phyloP scores from a whole-genome alignment of 2,888 invertebrate species.

The Drosophila helvetica region DNA sequence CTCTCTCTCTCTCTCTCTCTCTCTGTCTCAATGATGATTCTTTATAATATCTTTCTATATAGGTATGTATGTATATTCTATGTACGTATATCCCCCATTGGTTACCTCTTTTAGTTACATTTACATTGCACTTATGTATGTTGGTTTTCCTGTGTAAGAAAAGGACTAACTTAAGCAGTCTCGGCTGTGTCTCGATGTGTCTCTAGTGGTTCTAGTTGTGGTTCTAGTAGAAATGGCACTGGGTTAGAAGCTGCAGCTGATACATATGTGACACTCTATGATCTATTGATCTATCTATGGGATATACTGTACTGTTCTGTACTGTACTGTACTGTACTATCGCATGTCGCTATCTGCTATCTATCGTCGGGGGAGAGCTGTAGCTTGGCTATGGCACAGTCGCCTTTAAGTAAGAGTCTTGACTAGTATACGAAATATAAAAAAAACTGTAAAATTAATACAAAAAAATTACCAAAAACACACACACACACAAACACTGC shows the following conservation, averaged over 20 bases:
- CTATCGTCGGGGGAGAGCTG: slow-evolving; percentile 45
- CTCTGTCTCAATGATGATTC: slow-evolving; percentile 4
- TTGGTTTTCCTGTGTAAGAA: slow-evolving; percentile 24
- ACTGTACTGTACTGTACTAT: no score
- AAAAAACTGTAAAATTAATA: slow-evolving; percentile 34
- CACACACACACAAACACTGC: slow-evolving; percentile 27
- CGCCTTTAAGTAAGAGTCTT: slow-evolving; percentile 71
- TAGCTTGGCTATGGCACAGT: slow-evolving; percentile 73
- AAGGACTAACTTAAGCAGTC: slow-evolving; percentile 77
- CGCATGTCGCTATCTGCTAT: no score
- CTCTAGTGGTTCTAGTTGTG: slow-evolving; percentile 30
- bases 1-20: no score
- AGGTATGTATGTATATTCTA: slow-evolving; percentile 3
- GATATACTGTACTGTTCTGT: background rate
- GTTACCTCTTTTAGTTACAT: slow-evolving; percentile 22
- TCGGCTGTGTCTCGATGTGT: slow-evolving; percentile 63
- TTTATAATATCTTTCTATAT: slow-evolving; percentile 27
- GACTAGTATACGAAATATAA: slow-evolving; percentile 64
- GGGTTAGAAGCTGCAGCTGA: slow-evolving; percentile 45
- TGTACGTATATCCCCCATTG: slow-evolving; percentile 14
- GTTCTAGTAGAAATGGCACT: slow-evolving; percentile 40
- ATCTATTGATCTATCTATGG: slow-evolving; percentile 51
- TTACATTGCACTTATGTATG: slow-evolving; percentile 65
- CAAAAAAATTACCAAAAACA: slow-evolving; percentile 16
- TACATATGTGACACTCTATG: slow-evolving; percentile 34